phyloP scores from a whole-genome alignment of 2,888 invertebrate species.

The Hirtodrosophila cameraria region DNA sequence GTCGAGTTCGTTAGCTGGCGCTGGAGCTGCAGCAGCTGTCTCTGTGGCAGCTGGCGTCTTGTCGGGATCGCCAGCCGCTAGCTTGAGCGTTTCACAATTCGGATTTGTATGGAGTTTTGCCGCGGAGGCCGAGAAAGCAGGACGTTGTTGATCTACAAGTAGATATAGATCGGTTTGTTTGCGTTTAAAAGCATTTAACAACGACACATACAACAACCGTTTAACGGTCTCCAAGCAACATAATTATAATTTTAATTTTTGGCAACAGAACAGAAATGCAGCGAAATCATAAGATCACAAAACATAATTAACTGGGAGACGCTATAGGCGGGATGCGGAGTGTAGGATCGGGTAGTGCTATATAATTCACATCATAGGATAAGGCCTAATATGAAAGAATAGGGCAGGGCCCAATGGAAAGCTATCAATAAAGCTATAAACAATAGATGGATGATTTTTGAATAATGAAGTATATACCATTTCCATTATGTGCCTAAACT shows the following conservation, averaged over 20 bases:
- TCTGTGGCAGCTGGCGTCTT: slow-evolving; percentile 28
- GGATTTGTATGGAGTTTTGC: slow-evolving; percentile 82
- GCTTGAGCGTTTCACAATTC: slow-evolving; percentile 70
- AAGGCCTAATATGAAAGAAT: not conserved
- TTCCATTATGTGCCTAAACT: too few species aligned
- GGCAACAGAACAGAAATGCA: slow-evolving; percentile 67
- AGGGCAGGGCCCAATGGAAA: too few species aligned
- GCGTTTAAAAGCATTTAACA: slow-evolving; percentile 66
- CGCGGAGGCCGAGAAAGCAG: slow-evolving; percentile 85
- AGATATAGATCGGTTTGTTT: slow-evolving; percentile 82
- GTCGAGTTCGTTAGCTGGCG: not conserved
- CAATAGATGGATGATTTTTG: too few species aligned
- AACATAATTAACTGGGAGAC: slow-evolving; percentile 33
- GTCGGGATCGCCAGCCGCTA: slow-evolving; percentile 40
- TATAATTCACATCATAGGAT: not conserved
- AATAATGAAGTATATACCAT: too few species aligned
- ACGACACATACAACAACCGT: slow-evolving; percentile 63
- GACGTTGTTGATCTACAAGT: slow-evolving; percentile 85
- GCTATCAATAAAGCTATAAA: too few species aligned
- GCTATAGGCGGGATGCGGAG: slow-evolving; percentile 23
- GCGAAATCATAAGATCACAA: slow-evolving; percentile 44
- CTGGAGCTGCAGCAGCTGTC: not conserved
- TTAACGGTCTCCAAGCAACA: slow-evolving; percentile 56
- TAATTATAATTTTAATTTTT: slow-evolving; percentile 69
- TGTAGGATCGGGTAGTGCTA: slow-evolving; percentile 12